phyloP scores from a whole-genome alignment of 2,888 invertebrate species.

The Tachina fera region DNA sequence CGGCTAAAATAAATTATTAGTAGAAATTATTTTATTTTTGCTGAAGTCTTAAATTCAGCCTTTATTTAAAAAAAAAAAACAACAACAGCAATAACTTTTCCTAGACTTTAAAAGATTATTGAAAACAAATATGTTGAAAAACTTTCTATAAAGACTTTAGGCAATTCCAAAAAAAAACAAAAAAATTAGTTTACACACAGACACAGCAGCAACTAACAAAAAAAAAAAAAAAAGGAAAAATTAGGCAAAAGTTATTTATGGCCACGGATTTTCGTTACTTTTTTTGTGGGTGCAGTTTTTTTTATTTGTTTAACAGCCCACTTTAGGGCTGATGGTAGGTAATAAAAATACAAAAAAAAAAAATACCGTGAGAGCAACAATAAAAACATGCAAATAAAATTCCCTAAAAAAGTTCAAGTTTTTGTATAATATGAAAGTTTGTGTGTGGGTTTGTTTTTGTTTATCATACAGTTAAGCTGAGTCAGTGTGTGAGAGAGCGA shows the following conservation, averaged over 20 bases:
- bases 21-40: background rate
- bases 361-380: background rate
- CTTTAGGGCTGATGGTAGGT: background rate
- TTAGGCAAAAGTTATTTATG: constrained; percentile 32
- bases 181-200: background rate
- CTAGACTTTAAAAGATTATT: constrained; percentile 5
- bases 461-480: background rate
- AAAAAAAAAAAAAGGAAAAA: background rate
- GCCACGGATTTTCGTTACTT: background rate
- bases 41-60: background rate
- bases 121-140: constrained; percentile 14
- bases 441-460: background rate
- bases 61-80: background rate
- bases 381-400: constrained; percentile 1
- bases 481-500: background rate
- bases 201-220: background rate
- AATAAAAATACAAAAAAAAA: background rate
- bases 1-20: constrained; percentile 1
- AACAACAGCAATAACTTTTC: background rate
- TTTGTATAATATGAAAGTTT: background rate
- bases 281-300: background rate
- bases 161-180: constrained; percentile 3
- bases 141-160: constrained; percentile 6
- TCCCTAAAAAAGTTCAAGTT: background rate
- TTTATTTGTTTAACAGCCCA: constrained; percentile 7